phyloP scores from a whole-genome alignment of 2,888 invertebrate genomes.

The Mystacides longicornis region DNA sequence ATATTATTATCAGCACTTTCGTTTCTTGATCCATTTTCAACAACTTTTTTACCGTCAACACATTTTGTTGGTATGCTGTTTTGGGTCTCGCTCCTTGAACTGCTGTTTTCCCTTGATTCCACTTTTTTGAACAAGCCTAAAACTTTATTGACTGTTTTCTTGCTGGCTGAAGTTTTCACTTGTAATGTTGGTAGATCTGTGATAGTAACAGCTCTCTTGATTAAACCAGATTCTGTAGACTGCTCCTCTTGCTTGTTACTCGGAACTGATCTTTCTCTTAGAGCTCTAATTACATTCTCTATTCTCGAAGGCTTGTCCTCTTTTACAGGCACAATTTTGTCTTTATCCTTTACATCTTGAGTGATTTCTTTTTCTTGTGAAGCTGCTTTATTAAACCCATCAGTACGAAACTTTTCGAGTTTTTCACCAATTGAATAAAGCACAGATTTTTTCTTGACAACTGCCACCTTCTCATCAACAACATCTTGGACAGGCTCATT shows the following conservation, averaged over 20 bases:
- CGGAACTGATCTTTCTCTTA: slow-evolving; percentile 62
- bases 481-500: slow-evolving; percentile 29
- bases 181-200: slow-evolving; percentile 55
- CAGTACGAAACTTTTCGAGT: slow-evolving; percentile 58
- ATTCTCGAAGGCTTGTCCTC: slow-evolving; percentile 37
- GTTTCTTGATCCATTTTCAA: background rate
- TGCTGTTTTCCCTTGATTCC: slow-evolving; percentile 50
- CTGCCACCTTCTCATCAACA: slow-evolving; percentile 22
- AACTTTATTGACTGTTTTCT: slow-evolving; percentile 64
- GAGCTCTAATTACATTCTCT: slow-evolving; percentile 49
- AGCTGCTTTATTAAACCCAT: slow-evolving; percentile 45
- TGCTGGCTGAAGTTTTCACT: slow-evolving; percentile 43
- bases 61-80: background rate
- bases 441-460: slow-evolving; percentile 57
- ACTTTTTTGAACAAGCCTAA: slow-evolving; percentile 70
- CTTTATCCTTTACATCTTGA: slow-evolving; percentile 25
- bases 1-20: slow-evolving; percentile 2
- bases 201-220: slow-evolving; percentile 65
- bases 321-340: slow-evolving; percentile 26
- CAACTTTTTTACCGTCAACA: background rate
- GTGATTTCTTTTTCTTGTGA: slow-evolving; percentile 45
- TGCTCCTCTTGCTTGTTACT: slow-evolving; percentile 42
- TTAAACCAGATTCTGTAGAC: slow-evolving; percentile 57
- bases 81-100: slow-evolving; percentile 24
- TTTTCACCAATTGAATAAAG: slow-evolving; percentile 72